Conservation (phyloP, 64 coral and sea anemone genomes). For the Pachyseris speciosa region DNA sequence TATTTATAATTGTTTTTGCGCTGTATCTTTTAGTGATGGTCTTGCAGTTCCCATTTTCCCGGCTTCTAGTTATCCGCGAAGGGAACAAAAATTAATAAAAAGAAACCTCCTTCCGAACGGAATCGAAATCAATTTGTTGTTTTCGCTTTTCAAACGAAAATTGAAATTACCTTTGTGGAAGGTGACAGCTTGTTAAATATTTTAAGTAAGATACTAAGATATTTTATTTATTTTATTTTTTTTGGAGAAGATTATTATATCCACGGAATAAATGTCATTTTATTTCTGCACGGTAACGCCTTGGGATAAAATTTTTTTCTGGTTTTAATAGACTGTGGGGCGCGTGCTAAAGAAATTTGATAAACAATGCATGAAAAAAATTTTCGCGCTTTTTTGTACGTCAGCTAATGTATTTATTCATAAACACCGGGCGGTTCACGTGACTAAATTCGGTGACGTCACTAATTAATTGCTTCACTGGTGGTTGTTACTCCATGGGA, state of each 20-base stretch:
- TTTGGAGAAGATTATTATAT: background rate
- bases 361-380: conserved; percentile 30
- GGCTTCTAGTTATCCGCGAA: background rate
- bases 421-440: conserved; percentile 31
- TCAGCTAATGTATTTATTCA: conserved; percentile 43
- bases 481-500: conserved; percentile 34
- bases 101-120: conserved; percentile 14
- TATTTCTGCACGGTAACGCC: background rate
- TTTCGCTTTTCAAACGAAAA: conserved; percentile 65
- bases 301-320: background rate
- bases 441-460: conserved; percentile 70
- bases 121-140: conserved; percentile 25
- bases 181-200: conserved; percentile 61
- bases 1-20: no score
- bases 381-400: background rate
- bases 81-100: conserved; percentile 3
- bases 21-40: no score
- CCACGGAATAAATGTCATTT: background rate
- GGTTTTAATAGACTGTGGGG: background rate
- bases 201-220: conserved; percentile 34
- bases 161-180: conserved; percentile 57
- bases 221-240: no score
- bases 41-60: background rate
- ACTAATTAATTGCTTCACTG: conserved; percentile 55
- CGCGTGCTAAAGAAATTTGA: background rate